phyloP scores from a whole-genome alignment of 2,113 vertebrate genomes.

The Elaphurus davidianus region DNA sequence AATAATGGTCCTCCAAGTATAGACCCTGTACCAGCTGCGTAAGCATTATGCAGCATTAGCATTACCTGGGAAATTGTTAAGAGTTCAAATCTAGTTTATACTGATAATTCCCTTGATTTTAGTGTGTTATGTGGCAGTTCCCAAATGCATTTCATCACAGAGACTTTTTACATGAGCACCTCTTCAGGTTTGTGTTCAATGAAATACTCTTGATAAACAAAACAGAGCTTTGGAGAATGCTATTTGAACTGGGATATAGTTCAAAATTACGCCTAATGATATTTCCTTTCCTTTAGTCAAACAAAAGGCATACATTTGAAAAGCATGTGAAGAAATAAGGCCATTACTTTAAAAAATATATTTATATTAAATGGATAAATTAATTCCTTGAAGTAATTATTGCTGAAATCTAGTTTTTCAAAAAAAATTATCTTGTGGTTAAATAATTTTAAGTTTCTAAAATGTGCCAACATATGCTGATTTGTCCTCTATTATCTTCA shows the following conservation, averaged over 20 bases:
- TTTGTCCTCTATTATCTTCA: not conserved
- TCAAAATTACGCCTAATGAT: not conserved
- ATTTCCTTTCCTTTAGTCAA: not conserved
- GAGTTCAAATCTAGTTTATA: not conserved
- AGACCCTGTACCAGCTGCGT: not conserved
- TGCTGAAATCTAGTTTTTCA: not conserved
- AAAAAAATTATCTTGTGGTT: not conserved
- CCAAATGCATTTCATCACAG: not conserved
- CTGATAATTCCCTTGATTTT: not conserved
- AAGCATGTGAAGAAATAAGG: not conserved
- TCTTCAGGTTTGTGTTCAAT: not conserved
- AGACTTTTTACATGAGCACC: not conserved
- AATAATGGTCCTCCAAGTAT: not conserved
- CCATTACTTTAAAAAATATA: not conserved
- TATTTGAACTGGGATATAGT: not conserved
- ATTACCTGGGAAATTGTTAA: not conserved
- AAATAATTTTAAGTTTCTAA: constrained; percentile 9
- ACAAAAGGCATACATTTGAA: not conserved
- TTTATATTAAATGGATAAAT: not conserved
- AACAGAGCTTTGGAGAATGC: not conserved
- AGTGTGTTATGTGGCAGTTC: not conserved
- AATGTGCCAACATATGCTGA: not conserved
- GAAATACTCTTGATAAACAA: not conserved
- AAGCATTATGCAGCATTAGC: not conserved
- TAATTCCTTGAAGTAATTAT: not conserved